Evolutionary conservation across 2,888 invertebrate species (phyloP), one percentile per base, ranked within the genome.

Genomic region (Meiosimyza platycephala): DNA sequence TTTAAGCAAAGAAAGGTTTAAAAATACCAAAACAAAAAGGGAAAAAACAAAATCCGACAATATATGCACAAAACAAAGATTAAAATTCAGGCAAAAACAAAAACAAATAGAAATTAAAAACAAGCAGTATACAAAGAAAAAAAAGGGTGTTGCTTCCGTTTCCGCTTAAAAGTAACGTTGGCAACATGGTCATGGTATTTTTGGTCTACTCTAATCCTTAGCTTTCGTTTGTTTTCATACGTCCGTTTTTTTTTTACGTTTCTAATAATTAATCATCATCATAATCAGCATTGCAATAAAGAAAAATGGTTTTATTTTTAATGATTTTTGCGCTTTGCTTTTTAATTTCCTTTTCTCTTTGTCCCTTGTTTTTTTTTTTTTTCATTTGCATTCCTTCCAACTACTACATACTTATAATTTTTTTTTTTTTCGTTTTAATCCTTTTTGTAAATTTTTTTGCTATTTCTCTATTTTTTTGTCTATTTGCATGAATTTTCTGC

Each of bases 191-290:
- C 28, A 7, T 64, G 33, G 51, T 1, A 40, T 40, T 6, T 11
- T 64, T 28, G 15, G 51, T 50, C 2, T 50, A 47, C n/a, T 63
- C 48, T 18, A 47, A 9, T 18, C 47, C n/a, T 64, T 18, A 52
- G 11, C 13, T 12, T 18, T 13, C 13, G 11, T 16, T 63, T 63
- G 16, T 11, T 16, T 67, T 28, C 4, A 28, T 28, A 28, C 28
- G 28, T 28, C 28, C 28, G 28, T 28, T 57, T 57, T 18, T 68
- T 68, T 51, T 64, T 6, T 57, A 2, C 5, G n/a, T 52, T 59
- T 59, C 69, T 50, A 62, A 65, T 73, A 67, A 73, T 74, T 74
- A 72, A 72, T 72, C 74, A 74, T 71, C 69, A 72, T 67, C 57
- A 66, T 50, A 72, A 63, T 63, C 65, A 65, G 28, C 52, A 13